Base-by-base conservation (phyloP, 2,113 vertebrate genomes). In the Myotis yumanensis region DNA sequence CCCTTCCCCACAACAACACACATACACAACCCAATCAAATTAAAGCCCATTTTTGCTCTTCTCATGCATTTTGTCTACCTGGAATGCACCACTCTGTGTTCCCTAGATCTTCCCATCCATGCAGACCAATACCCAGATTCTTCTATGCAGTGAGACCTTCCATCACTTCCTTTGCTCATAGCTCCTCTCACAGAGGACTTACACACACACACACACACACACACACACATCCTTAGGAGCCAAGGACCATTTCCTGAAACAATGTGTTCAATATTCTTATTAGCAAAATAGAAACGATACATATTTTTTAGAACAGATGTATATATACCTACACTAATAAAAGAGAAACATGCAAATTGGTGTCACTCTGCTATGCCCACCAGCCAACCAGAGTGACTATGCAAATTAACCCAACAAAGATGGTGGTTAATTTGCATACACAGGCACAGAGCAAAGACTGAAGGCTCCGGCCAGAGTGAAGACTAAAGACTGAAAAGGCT, bases 1-100 rank as follows among this genome's bases (percentile, higher is more conserved):
- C 12, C 14, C 8, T 20, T 2, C 22, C 7, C 57, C 0, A 4
- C 0, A 6, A 16, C 14, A 23, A 82, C 12, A 35, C 25, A n/a
- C 18, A 35, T 14, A 20, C 16, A 20, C 37, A 69, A 11, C 6
- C 12, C 68, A 62, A 37, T 15, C 11, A 86, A 82, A 92, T 48
- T 37, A 57, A 95, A 90, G 4, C 22, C 51, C 6, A 2, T 16
- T 59, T 37, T 32, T 22, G 75, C 46, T 51, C 7, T 11, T 71
- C 43, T 35, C 11, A 0, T 40, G 11, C 6, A n/a, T 72, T 57
- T 37, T 83, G 48, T 51, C n/a, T 7, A 40, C 5, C 35, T 35
- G n/a, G 5, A 73, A 66, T 7, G 28, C 20, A 62, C 28, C 35
- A 5, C 3, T 25, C 17, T 46, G 69, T 52, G 37, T 77, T 90